Base-by-base conservation (phyloP, 2,888 invertebrate genomes). In the Papilio protenor region DNA sequence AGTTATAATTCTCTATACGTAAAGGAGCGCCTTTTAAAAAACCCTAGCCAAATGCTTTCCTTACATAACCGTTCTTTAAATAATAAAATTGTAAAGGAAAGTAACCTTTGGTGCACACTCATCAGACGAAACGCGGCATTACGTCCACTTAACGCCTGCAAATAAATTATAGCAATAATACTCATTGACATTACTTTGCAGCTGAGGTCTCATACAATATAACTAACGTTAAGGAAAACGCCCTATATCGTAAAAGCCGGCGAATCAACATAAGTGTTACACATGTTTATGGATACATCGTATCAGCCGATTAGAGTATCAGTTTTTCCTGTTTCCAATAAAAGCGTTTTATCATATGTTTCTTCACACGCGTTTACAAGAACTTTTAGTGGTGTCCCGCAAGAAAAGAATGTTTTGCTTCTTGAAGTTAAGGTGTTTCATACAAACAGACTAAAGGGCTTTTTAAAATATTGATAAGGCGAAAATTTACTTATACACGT, bases 311-410 rank as follows among this genome's bases (percentile, higher is more conserved):
- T 66, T 64, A 66, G 18, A 40, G 40, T 40, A 40, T 14, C 40
- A 66, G 40, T 33, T 66, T 66, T 66, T 40, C 66, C 40, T 40
- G 66, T 66, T 33, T n/a, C 66, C 66, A 40, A 33, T 66, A 66
- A 66, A 3, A 66, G 18, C 14, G 18, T 21, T 66, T 23, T 61
- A 14, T 14, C 23, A 27, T 40, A 18, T n/a, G 11, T 64, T 33
- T 66, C 40, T 66, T 40, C 2, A n/a, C 18, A 27, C 40, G 8
- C 10, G 18, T 33, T 64, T 40, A 18, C 18, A 33, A 5, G 40
- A 33, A 27, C 16, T 33, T 33, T 61, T 59, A 23, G 12, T 59
- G 12, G 3, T 64, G 16, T 61, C 11, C 33, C 12, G 11, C 10
- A 59, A 59, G 12, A 23, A 52, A 2, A 21, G 10, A 57, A 21